phyloP scores from a whole-genome alignment of 2,888 invertebrate genomes.

The Rhimphoctona megacephalus region DNA sequence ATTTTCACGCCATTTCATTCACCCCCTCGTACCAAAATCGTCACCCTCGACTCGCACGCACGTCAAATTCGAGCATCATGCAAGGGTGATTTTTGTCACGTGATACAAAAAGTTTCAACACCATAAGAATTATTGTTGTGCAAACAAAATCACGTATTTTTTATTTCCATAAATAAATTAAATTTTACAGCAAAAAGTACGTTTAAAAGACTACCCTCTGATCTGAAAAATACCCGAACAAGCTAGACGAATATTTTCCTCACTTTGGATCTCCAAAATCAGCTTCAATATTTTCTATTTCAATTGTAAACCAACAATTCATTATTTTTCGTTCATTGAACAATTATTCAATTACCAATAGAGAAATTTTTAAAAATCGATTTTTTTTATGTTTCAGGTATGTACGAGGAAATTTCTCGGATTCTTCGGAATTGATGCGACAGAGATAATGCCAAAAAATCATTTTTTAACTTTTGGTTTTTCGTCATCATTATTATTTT shows the following conservation, averaged over 20 bases:
- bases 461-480: neutral
- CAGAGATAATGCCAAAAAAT: neutral
- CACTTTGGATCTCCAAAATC: neutral
- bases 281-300: neutral
- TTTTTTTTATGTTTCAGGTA: constrained; percentile 49
- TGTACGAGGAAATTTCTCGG: constrained; percentile 20
- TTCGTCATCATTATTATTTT: neutral
- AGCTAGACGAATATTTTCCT: neutral
- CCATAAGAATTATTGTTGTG: neutral
- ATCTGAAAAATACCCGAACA: too few species aligned
- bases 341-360: neutral
- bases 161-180: neutral
- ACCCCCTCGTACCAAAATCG: constrained; percentile 31
- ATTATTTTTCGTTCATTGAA: neutral
- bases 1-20: constrained; percentile 50
- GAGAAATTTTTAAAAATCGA: neutral
- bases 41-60: constrained; percentile 53
- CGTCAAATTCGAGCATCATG: constrained; percentile 46
- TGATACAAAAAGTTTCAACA: constrained; percentile 7
- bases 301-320: neutral
- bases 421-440: neutral
- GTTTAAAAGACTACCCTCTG: too few species aligned
- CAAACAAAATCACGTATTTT: neutral
- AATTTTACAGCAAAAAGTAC: too few species aligned
- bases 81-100: constrained; percentile 38